Percentiles rank a stretch among this genome's conserved stretches.
phyloP scores from a whole-genome alignment of 2,797 vertebrate genomes.

The Ficedula albicollis region DNA sequence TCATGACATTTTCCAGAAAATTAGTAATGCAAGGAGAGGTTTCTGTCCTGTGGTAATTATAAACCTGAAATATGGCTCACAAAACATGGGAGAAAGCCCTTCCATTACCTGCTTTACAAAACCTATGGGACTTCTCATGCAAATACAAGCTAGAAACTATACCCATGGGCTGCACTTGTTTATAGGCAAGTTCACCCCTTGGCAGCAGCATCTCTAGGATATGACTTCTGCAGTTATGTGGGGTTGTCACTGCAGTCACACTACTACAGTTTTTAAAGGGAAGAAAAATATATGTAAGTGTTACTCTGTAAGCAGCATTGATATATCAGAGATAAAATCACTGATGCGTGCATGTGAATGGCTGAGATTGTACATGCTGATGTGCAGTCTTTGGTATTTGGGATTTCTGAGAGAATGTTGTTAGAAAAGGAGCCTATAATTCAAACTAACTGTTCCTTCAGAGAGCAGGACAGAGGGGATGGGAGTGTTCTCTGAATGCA shows the following conservation, averaged over 20 bases:
- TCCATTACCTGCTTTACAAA: background rate
- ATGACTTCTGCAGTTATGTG: background rate
- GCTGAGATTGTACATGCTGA: background rate
- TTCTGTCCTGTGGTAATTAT: background rate
- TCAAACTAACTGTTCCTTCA: constrained; percentile 25
- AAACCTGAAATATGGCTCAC: background rate
- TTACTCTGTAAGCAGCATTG: background rate
- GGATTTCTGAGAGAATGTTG: constrained; percentile 42
- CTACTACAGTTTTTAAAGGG: background rate
- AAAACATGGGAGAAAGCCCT: background rate
- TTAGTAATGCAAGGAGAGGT: background rate
- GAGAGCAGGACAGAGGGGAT: background rate
- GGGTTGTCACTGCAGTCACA: background rate
- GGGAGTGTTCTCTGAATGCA: constrained; percentile 14
- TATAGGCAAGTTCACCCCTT: background rate
- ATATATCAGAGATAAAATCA: background rate
- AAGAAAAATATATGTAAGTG: background rate
- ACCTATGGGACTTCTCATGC: background rate
- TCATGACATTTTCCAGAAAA: background rate
- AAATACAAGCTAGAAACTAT: background rate
- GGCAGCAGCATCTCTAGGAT: background rate
- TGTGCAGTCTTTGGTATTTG: background rate
- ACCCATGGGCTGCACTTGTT: background rate
- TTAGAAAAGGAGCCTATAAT: constrained; percentile 4
- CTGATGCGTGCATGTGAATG: background rate